Percentiles rank a stretch among this genome's conserved stretches.
phyloP scores from a whole-genome alignment of 2,888 invertebrate genomes.

The Belgica antarctica region DNA sequence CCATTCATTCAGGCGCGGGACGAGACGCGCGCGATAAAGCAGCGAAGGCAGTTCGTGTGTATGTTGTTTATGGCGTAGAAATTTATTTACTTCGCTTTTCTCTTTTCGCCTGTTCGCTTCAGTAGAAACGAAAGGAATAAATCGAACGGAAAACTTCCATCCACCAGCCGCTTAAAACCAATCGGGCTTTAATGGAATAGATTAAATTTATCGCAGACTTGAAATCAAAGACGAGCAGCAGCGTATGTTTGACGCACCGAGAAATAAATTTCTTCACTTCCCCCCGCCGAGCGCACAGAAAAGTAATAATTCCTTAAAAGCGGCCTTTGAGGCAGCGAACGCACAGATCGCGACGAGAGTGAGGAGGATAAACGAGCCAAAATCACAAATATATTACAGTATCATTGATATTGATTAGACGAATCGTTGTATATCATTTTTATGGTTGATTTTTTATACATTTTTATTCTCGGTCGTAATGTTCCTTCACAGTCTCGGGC shows the following conservation, averaged over 20 bases:
- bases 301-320: neutral
- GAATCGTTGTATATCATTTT: constrained; percentile 43
- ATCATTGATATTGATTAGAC: constrained; percentile 42
- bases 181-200: constrained; percentile 40
- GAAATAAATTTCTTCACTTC: neutral
- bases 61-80: constrained; percentile 38
- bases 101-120: too few species aligned
- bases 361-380: neutral
- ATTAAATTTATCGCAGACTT: constrained; percentile 39
- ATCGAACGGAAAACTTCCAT: constrained; percentile 3
- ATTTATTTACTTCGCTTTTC: constrained; percentile 34
- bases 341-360: neutral
- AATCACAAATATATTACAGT: constrained; percentile 40
- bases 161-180: constrained; percentile 29
- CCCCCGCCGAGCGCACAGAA: too few species aligned
- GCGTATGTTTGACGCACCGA: constrained; percentile 2
- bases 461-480: constrained; percentile 10
- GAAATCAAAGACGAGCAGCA: constrained; percentile 36
- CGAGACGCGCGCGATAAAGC: too few species aligned
- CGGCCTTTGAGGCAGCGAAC: neutral
- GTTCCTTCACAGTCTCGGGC: neutral
- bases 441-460: constrained; percentile 35
- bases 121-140: constrained; percentile 19
- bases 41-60: constrained; percentile 33
- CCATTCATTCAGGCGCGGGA: too few species aligned